Evolutionary conservation across 2,888 invertebrate genomes (phyloP), one percentile per base, ranked within the genome.

Genomic region (Lasius platythorax): DNA sequence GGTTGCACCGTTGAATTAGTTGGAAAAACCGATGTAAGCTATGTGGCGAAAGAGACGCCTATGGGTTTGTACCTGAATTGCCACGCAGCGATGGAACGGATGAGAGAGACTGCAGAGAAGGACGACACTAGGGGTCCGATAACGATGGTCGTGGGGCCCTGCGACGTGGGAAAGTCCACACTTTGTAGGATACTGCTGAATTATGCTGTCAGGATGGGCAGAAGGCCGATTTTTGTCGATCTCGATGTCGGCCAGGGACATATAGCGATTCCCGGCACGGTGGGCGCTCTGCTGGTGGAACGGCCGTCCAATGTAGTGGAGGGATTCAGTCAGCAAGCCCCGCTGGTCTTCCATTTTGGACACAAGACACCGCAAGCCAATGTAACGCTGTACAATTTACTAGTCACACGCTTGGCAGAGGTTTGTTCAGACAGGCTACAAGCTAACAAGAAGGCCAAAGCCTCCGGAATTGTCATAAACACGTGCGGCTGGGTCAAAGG

Each of bases 401-500:
- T 99, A 4, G 97, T 98, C 3, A 97, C 97, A 0, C 96, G 98
- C 91, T 95, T 99, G 90, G 98, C 99, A 0, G 98, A 98, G 92
- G 98, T 98, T 11, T 97, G 99, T 56, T 96, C 97, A 2, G 98
- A 98, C 91, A 96, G 98, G 86, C 96, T 99, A 94, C 98, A 98
- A 93, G 97, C 97, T 12, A 99, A 99, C 93, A 98, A 97, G 92
- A 98, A 98, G 96, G 98, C 98, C 0, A 97, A 97, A 92, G 96
- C 96, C 53, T 98, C 98, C 3, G 99, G 99, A 0, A 97, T 98
- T 3, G 97, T 99, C 53, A 98, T 99, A 88, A 99, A 99, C 95
- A 99, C 99, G 0, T 99, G 99, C 91, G 99, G 99, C 0, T 99
- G 99, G 99, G 97, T 99, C 2, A 99, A 99, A 95, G 98, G 97